Conservation (phyloP, 2,113 vertebrate genomes). For the Orthochromis malagaraziensis region DNA sequence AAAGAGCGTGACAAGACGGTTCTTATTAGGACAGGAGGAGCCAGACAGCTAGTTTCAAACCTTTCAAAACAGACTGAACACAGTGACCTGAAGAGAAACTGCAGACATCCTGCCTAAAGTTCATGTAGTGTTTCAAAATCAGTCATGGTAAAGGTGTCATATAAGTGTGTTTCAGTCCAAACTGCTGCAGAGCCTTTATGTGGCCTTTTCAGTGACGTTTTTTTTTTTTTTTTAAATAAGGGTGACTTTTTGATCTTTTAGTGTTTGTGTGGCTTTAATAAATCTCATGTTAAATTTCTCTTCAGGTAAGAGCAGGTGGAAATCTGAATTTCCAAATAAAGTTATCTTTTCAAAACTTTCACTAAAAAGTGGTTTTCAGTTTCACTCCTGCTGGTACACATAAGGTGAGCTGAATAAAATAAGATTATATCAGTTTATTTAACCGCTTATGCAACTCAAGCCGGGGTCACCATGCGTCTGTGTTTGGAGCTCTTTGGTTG, state of each 20-base stretch:
- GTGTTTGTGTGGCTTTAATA: background rate
- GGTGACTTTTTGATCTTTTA: background rate
- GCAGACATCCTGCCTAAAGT: background rate
- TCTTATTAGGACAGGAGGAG: background rate
- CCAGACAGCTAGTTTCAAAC: background rate
- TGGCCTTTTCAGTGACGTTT: background rate
- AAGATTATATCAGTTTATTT: background rate
- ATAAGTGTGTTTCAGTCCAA: background rate
- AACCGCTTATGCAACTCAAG: rapidly evolving
- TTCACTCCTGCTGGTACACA: rapidly evolving
- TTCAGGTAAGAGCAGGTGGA: background rate
- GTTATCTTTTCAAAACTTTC: background rate
- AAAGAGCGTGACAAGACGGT: background rate
- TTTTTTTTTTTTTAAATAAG: background rate
- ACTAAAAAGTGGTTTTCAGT: background rate
- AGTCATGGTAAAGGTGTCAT: background rate
- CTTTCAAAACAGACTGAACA: background rate
- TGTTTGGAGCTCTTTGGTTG: background rate
- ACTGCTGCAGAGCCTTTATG: background rate
- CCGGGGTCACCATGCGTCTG: background rate
- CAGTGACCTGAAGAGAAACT: background rate
- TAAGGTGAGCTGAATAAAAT: background rate
- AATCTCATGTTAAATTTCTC: background rate
- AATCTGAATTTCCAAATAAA: background rate
- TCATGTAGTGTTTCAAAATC: background rate